Conservation (phyloP, 1,140 invertebrate species). For the Drosophila punjabiensis region DNA sequence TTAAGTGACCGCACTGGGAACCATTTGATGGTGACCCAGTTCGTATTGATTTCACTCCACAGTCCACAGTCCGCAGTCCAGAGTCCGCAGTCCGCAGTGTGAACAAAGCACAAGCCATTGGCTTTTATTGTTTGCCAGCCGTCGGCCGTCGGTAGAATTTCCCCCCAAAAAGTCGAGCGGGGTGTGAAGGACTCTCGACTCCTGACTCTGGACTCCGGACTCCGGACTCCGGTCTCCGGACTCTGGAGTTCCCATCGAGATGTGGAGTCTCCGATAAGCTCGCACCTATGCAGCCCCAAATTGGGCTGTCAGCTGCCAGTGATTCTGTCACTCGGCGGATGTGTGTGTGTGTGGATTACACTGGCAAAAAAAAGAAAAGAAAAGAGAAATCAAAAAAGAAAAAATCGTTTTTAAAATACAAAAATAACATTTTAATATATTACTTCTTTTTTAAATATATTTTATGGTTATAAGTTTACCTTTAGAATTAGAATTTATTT, state of each 20-base stretch:
- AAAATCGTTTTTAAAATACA: neutral
- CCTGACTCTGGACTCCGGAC: neutral
- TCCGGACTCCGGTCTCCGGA: neutral
- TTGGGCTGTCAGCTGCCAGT: slow-evolving; percentile 23
- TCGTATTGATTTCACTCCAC: slow-evolving; percentile 47
- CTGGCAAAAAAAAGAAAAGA: neutral
- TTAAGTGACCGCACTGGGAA: slow-evolving; percentile 40
- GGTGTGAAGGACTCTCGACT: neutral
- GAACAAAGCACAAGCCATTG: slow-evolving; percentile 42
- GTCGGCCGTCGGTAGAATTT: slow-evolving; percentile 29
- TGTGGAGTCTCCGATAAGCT: slow-evolving; percentile 36
- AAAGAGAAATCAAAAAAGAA: too few species aligned
- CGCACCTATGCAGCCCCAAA: slow-evolving; percentile 32
- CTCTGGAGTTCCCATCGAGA: slow-evolving; percentile 21
- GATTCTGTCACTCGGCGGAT: slow-evolving; percentile 8
- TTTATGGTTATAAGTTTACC: neutral
- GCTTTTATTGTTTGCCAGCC: slow-evolving; percentile 63
- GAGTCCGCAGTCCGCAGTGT: neutral
- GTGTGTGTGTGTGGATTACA: neutral
- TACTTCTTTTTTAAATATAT: neutral
- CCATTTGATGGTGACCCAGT: slow-evolving; percentile 43
- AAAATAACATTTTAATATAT: too few species aligned
- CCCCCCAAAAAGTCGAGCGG: slow-evolving; percentile 46
- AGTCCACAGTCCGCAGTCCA: too few species aligned
- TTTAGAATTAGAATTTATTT: neutral